Conservation (phyloP, 2,113 vertebrate species). For the Coryphaenoides rupestris region DNA sequence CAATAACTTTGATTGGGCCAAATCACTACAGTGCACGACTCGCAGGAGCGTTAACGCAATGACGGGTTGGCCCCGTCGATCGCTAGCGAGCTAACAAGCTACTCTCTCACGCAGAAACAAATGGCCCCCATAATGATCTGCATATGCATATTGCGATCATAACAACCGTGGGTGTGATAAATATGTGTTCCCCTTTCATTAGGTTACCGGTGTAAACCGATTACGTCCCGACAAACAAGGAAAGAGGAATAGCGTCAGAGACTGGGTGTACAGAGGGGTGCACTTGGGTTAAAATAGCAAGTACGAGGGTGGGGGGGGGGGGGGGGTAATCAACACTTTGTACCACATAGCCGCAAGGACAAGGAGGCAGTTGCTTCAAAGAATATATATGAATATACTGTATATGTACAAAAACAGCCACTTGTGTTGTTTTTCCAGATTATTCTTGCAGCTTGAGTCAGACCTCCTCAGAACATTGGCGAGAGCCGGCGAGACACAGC, state of each 20-base stretch:
- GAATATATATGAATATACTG: too few species aligned
- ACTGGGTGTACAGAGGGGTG: background rate
- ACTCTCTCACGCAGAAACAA: background rate
- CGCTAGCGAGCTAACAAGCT: background rate
- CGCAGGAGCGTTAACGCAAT: conserved; percentile 3
- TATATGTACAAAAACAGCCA: too few species aligned
- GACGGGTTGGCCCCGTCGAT: background rate
- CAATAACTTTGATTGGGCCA: conserved; percentile 31
- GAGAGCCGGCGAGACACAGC: too few species aligned
- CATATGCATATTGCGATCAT: background rate
- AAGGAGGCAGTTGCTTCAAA: conserved; percentile 3
- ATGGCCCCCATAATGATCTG: background rate
- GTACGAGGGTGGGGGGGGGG: background rate
- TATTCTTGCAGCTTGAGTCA: too few species aligned
- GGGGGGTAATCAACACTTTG: conserved; percentile 7
- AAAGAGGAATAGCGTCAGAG: background rate
- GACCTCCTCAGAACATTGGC: too few species aligned
- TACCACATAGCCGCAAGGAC: conserved; percentile 20
- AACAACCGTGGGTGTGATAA: background rate
- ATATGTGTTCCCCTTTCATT: background rate
- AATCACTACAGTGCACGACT: conserved; percentile 16
- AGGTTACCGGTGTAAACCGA: background rate
- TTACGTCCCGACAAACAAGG: background rate
- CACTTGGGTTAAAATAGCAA: too few species aligned
- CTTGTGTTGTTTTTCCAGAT: too few species aligned